These are phyloP conservation scores for Nesidiocoris tenuis DNA, from an alignment of 2,888 invertebrate species.

Conservation along the genomic window DNA sequence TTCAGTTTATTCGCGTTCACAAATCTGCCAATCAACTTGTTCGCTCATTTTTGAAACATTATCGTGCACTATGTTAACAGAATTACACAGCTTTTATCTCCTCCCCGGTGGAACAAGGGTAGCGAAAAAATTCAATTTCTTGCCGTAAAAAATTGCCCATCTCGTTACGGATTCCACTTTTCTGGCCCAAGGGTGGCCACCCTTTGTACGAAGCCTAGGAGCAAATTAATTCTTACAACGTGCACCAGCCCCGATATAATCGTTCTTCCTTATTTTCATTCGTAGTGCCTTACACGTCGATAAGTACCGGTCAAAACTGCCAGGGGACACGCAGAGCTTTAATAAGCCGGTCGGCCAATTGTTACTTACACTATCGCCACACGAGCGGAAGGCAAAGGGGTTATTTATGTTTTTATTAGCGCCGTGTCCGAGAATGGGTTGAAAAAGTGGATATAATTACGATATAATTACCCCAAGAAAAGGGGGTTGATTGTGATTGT, in stretches of 20 bases:
- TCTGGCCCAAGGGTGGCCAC: neutral
- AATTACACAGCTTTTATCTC: too few relatives aligned
- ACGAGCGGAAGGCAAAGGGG: neutral
- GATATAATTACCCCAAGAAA: constrained; percentile 30
- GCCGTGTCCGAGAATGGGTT: neutral
- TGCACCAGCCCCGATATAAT: neutral
- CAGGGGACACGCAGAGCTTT: neutral
- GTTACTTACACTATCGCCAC: neutral
- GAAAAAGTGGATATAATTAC: constrained; percentile 22
- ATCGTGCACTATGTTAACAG: too few relatives aligned
- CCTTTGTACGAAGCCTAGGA: neutral
- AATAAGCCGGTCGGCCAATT: neutral
- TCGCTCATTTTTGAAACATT: too few relatives aligned
- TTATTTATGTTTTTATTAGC: neutral
- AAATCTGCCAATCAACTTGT: too few relatives aligned
- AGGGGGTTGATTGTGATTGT: constrained; percentile 38
- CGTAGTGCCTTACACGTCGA: neutral
- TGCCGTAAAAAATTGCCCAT: neutral
- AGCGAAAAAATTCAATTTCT: neutral
- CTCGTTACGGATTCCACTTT: neutral
- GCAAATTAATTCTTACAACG: neutral
- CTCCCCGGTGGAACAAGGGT: too few relatives aligned
- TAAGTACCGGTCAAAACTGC: neutral
- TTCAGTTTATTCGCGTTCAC: too few relatives aligned
- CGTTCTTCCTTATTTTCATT: neutral